Percentiles rank a stretch among this genome's conserved stretches.
These are phyloP conservation scores for Altica lythri DNA, from an alignment of 2,888 invertebrate species.

Conservation along the genomic window DNA sequence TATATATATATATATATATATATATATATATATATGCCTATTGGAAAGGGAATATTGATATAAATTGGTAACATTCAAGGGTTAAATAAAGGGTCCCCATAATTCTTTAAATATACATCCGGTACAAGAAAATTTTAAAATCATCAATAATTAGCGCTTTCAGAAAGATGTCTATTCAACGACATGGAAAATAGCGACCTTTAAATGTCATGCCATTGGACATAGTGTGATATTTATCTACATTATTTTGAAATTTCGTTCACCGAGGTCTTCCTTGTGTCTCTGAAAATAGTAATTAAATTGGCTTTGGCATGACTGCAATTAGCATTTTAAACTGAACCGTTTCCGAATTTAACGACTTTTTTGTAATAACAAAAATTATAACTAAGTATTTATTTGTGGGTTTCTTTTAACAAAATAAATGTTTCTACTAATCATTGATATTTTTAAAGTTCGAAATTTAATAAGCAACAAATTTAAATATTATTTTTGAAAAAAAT, in stretches of 20 bases:
- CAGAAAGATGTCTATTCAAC: constrained; percentile 33
- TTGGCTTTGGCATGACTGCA: constrained; percentile 1
- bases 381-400: no score
- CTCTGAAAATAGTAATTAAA: constrained; percentile 13
- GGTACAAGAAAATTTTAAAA: constrained; percentile 13
- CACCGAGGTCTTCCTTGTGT: not conserved
- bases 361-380: no score
- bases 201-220: constrained; percentile 49
- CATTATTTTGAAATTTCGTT: constrained; percentile 24
- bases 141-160: constrained; percentile 34
- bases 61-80: no score
- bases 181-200: constrained; percentile 45
- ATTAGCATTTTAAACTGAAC: constrained; percentile 10
- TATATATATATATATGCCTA: no score
- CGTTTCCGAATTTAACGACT: no score
- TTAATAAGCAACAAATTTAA: no score
- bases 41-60: no score
- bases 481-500: no score
- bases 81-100: not conserved
- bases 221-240: constrained; percentile 34
- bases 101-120: constrained; percentile 3
- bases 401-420: no score
- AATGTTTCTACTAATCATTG: no score
- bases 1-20: no score
- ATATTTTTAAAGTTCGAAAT: no score